Percentiles rank a stretch among this genome's conserved stretches.
Evolutionary conservation across 2,113 vertebrate species (phyloP).

Genomic region (Leuciscus idus): DNA sequence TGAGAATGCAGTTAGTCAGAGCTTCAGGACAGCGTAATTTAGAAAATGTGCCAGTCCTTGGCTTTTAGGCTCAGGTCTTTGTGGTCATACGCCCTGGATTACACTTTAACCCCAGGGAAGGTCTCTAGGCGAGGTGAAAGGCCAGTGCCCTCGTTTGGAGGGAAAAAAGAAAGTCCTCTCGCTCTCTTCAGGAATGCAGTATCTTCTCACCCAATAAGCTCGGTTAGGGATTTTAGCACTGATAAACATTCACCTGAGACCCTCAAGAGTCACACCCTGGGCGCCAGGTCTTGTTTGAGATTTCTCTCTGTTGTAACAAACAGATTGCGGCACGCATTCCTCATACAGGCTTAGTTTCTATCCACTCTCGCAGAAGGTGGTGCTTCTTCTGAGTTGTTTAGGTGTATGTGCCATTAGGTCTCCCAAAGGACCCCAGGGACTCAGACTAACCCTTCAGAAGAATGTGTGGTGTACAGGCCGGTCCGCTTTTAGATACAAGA

Average conservation of each 20-base stretch:
- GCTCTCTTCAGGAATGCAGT: slow-evolving; percentile 52
- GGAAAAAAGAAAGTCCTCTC: slow-evolving; percentile 59
- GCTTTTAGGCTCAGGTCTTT: slow-evolving; percentile 76
- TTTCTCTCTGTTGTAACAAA: slow-evolving; percentile 29
- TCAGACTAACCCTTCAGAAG: slow-evolving; percentile 30
- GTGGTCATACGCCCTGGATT: slow-evolving; percentile 81
- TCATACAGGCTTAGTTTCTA: slow-evolving; percentile 39
- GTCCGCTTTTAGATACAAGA: slow-evolving; percentile 33
- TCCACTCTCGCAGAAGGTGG: slow-evolving; percentile 10
- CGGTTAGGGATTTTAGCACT: slow-evolving; percentile 5
- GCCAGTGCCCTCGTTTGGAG: slow-evolving; percentile 70
- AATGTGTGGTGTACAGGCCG: slow-evolving; percentile 12
- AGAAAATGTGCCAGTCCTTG: slow-evolving; percentile 76
- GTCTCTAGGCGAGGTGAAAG: slow-evolving; percentile 78
- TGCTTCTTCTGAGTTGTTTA: neutral
- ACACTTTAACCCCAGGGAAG: slow-evolving; percentile 77
- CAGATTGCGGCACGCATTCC: slow-evolving; percentile 17
- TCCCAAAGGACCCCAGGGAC: neutral
- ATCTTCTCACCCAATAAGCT: slow-evolving; percentile 45
- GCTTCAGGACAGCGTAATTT: slow-evolving; percentile 73
- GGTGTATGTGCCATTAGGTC: neutral
- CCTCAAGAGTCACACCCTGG: slow-evolving; percentile 22
- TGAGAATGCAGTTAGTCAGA: slow-evolving; percentile 49
- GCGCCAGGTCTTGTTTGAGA: slow-evolving; percentile 25
- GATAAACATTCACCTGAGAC: slow-evolving; percentile 50